Base-by-base conservation (phyloP, 2,888 invertebrate genomes). In the Drosophila niveifrons region DNA sequence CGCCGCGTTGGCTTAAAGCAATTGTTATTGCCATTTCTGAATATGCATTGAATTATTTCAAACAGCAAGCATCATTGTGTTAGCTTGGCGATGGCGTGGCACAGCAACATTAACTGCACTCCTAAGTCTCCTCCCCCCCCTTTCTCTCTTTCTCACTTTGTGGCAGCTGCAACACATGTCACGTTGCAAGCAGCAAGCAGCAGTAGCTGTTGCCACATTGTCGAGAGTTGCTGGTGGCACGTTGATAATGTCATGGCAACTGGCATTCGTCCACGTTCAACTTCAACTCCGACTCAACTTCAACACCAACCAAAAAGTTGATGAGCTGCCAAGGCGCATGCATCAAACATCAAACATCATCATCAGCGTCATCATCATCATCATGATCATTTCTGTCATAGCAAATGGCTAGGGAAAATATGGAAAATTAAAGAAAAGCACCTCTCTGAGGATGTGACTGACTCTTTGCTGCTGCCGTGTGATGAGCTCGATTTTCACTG, bases 291-390 rank as follows among this genome's bases (percentile, higher is more conserved):
- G 4, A 23, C 23, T 15, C 56, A 18, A 43, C 39, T 18, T n/a
- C 39, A 29, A 18, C 57, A 28, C 62, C 75, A 73, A 23, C 23
- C 23, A 23, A 23, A 67, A 56, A 58, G 74, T 67, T 76, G 75
- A 70, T 79, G 76, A 64, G 58, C 87, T 88, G 89, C 84, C 83
- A 87, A 72, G 75, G 81, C 66, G 82, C 88, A 89, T 87, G 73
- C 85, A 87, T 84, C 88, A 89, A 84, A n/a, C n/a, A n/a, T n/a
- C n/a, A n/a, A n/a, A n/a, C n/a, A n/a, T n/a, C n/a, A n/a, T n/a
- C 85, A 87, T 84, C 88, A 89, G 82, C 89, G 87, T 88, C 88
- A 84, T 44, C 34, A 13, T 28, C 23, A 89, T 87, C 89, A 88
- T 88, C 88, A 84, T 44, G 15, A 13, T 39, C 23, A 53, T 83